A percentile compares a stretch with the other conserved stretches of the same genome.
Evolutionary conservation across 2,797 vertebrate species (phyloP).

Genomic region (Melanogrammus aeglefinus): DNA sequence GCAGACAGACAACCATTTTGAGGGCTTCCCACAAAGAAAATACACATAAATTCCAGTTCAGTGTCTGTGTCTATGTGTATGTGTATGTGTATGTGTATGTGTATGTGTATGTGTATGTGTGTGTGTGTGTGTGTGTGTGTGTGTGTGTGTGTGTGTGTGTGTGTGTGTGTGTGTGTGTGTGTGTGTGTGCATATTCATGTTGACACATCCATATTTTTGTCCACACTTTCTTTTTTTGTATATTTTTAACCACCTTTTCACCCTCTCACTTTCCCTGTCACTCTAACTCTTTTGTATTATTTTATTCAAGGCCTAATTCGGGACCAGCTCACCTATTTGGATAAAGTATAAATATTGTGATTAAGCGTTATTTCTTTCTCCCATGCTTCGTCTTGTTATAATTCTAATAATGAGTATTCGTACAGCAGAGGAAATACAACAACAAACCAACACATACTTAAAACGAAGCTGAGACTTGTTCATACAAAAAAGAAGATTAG

Average conservation of each 20-base stretch:
- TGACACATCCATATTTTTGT: conserved; percentile 61
- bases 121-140: conserved; percentile 19
- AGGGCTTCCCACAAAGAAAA: conserved; percentile 36
- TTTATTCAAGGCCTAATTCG: neutral
- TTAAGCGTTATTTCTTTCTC: neutral
- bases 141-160: neutral
- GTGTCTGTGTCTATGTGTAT: too few species aligned
- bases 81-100: neutral
- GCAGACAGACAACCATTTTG: conserved; percentile 28
- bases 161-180: neutral
- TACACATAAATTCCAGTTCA: conserved; percentile 34
- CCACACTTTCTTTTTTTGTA: neutral
- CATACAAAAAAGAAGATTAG: neutral
- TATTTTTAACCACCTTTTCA: conserved; percentile 22
- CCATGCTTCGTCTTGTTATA: neutral
- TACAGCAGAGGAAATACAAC: too few species aligned
- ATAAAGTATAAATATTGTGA: neutral
- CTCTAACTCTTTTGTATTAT: conserved; percentile 31
- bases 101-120: neutral
- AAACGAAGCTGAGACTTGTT: neutral
- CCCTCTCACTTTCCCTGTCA: conserved; percentile 28
- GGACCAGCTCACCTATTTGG: neutral
- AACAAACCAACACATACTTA: too few species aligned
- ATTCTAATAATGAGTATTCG: too few species aligned
- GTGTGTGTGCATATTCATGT: conserved; percentile 38